Evolutionary conservation across 2,113 vertebrate species (phyloP), one percentile per base, ranked within the genome.

Genomic region (Donacobius atricapilla): DNA sequence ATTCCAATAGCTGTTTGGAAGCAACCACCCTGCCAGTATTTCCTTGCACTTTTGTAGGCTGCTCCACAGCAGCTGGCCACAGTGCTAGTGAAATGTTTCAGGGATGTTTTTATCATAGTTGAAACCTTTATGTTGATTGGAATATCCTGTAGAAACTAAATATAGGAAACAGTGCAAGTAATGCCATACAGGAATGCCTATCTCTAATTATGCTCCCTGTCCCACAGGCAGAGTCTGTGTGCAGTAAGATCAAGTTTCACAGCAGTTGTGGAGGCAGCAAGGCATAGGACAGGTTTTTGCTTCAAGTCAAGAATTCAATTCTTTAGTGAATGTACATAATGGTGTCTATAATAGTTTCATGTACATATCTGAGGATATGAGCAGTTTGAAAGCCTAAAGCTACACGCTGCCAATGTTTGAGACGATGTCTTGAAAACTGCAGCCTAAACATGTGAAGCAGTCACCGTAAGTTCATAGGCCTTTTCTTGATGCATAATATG

Each of bases 381-480:
- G 6, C 68, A 81, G 72, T 77, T 90, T 83, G 69, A 51, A 91
- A 85, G 27, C 30, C 79, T 86, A 85, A 83, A 73, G 86, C 47
- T 88, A 95, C 50, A 61, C 66, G 90, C 54, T 94, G 83, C 63
- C 63, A 80, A 39, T 0, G 3, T 68, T 66, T 77, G 63, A 94
- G 65, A 87, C 61, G 40, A 91, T 83, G 64, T 48, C 85, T 78
- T 0, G 0, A 64, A 88, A 95, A 72, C 64, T 71, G 79, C 83
- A 87, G 64, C 87, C 90, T 95, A 91, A 95, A 82, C 69, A 83
- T 84, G 82, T 96, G 92, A 94, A 95, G 44, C 63, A 73, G 83
- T 87, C 90, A 75, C 75, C 45, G 47, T 94, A 93, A 83, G 40
- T 88, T 79, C 86, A 93, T n/a, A 92, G 60, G 60, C 57, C 40